Percentiles rank a stretch among this genome's conserved stretches.
Conservation (phyloP, 2,797 vertebrate genomes). For the Alauda arvensis region DNA sequence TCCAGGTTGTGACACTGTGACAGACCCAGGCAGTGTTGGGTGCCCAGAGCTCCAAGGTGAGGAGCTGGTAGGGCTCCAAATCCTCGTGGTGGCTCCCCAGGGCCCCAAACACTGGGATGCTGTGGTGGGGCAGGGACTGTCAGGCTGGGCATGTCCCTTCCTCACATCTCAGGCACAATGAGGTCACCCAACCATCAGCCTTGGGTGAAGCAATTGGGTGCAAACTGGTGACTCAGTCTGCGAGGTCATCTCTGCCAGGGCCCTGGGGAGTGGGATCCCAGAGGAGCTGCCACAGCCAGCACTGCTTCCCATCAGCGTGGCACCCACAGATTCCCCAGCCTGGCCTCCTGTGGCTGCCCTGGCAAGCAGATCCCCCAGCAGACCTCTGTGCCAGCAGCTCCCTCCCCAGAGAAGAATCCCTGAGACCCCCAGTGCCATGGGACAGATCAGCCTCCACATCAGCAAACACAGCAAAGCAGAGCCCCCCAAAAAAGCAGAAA, state of each 20-base stretch:
- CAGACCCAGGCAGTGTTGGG: background rate
- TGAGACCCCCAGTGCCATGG: rapidly evolving
- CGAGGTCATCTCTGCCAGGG: background rate
- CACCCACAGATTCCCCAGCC: background rate
- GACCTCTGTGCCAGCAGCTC: background rate
- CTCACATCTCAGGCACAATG: background rate
- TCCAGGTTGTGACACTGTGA: rapidly evolving
- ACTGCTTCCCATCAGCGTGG: rapidly evolving
- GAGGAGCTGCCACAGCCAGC: background rate
- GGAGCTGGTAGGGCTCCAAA: background rate
- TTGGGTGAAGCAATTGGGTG: background rate
- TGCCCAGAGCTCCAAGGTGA: background rate
- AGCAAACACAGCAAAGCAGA: background rate
- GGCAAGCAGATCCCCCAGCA: background rate
- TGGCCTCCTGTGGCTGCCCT: rapidly evolving
- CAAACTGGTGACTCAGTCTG: background rate
- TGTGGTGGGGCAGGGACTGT: background rate
- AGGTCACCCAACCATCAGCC: background rate
- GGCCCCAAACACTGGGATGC: background rate
- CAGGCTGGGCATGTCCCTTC: background rate
- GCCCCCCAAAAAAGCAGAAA: rapidly evolving
- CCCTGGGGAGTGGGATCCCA: background rate
- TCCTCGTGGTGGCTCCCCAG: background rate
- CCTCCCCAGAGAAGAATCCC: background rate
- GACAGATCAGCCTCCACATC: background rate